phyloP scores from a whole-genome alignment of 2,113 vertebrate species.

The Oxyura jamaicensis region DNA sequence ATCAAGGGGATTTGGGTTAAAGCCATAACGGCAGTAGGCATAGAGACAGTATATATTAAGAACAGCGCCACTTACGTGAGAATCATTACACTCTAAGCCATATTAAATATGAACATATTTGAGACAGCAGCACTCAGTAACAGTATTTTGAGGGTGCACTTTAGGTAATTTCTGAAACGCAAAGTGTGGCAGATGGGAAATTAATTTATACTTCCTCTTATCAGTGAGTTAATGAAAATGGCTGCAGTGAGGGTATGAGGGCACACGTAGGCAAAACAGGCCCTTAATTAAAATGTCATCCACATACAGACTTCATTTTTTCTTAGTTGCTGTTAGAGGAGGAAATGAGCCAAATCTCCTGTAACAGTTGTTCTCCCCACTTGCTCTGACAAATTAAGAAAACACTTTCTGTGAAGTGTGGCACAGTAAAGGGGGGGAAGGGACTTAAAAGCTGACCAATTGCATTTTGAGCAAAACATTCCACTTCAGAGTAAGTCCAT shows the following conservation, averaged over 20 bases:
- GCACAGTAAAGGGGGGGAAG: neutral
- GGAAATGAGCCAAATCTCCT: neutral
- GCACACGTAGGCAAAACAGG: neutral
- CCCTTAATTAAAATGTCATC: neutral
- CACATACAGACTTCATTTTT: fast-evolving
- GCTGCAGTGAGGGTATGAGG: neutral
- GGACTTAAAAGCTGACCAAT: neutral
- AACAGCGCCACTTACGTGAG: neutral
- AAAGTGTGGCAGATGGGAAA: neutral
- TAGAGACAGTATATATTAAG: neutral
- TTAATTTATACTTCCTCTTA: neutral
- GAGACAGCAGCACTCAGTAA: neutral
- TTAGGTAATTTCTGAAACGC: neutral
- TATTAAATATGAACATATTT: too few relatives aligned
- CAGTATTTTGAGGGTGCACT: neutral
- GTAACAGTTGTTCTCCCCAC: neutral
- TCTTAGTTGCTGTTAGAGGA: neutral
- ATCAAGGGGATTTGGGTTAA: neutral
- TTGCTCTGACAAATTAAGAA: neutral
- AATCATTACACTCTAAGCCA: too few relatives aligned
- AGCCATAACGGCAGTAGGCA: neutral
- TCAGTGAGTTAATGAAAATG: fast-evolving
- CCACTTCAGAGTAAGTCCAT: neutral
- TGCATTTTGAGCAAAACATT: neutral
- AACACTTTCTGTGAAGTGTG: neutral